Evolutionary conservation across 2,888 invertebrate genomes (phyloP).

Genomic region (Nomada flava): DNA sequence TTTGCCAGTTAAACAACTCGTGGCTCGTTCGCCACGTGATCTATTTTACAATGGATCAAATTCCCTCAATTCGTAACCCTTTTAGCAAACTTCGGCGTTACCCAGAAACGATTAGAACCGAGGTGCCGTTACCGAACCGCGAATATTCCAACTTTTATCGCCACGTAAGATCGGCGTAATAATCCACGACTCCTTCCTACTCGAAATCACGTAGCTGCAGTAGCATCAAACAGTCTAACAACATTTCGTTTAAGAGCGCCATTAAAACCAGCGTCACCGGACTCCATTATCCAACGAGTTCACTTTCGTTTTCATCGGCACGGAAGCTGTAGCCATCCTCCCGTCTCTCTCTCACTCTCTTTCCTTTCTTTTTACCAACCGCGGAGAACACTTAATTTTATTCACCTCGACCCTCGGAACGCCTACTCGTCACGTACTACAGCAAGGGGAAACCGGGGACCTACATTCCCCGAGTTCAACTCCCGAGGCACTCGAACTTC

Average conservation of each 20-base stretch:
- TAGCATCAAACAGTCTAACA: conserved; percentile 35
- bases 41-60: no score
- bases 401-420: conserved; percentile 38
- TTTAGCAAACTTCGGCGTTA: not conserved
- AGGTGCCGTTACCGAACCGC: no score
- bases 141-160: not conserved
- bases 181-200: not conserved
- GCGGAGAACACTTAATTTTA: conserved; percentile 43
- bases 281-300: conserved; percentile 22
- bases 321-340: not conserved
- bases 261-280: conserved; percentile 26
- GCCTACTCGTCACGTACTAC: conserved; percentile 48
- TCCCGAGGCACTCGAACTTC: conserved; percentile 29
- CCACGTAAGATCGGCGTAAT: not conserved
- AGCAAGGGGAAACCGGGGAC: conserved; percentile 16
- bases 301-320: conserved; percentile 17
- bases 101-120: not conserved
- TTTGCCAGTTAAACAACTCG: no score
- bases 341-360: not conserved
- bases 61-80: not conserved
- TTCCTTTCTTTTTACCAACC: not conserved
- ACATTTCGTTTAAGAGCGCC: conserved; percentile 20
- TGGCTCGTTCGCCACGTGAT: no score
- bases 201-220: conserved; percentile 35
- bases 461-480: conserved; percentile 31